Evolutionary conservation across 2,113 vertebrate genomes (phyloP), one percentile per base, ranked within the genome.

Genomic region (Bettongia penicillata): DNA sequence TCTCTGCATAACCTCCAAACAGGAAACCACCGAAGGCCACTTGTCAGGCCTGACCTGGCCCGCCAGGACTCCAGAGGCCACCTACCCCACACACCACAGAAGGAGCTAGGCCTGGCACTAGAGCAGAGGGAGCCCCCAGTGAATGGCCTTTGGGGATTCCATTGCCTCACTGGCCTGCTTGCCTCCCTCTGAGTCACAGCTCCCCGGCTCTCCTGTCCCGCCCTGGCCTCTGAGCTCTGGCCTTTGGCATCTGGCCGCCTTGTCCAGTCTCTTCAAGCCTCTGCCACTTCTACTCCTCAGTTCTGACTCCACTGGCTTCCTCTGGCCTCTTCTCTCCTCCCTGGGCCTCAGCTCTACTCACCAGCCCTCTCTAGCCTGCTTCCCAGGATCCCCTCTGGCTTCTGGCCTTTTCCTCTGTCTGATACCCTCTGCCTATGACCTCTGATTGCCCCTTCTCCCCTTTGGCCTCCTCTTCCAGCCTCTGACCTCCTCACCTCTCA

Each of bases 51-150:
- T 89, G 7, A 22, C 3, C 89, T 48, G 89, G 89, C 43, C 0
- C 3, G 23, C 24, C 0, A 0, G 8, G 9, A n/a, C 2, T 3
- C 9, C 22, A 43, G 19, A 11, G 8, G 16, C 6, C 25, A 2
- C 53, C 53, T 8, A 55, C 53, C 25, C 25, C 25, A 26, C 8
- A 49, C 22, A 49, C 47, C 89, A 8, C 23, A 11, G 10, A 25
- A 8, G 8, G 22, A 47, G 89, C 89, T 89, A 43, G 89, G 47
- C n/a, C 47, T 37, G 14, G 19, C 23, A 25, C 16, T 43, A 48
- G 43, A 89, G 19, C 89, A n/a, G 19, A 25, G 3, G 26, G 3
- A 4, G 3, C 51, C 51, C 89, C 89, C 48, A 25, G 57, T 12
- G 8, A 6, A 53, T 24, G 6, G 53, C 22, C 53, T 53, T 53